Base-by-base conservation (phyloP, 2,888 invertebrate genomes). In the Agrilus mali region DNA sequence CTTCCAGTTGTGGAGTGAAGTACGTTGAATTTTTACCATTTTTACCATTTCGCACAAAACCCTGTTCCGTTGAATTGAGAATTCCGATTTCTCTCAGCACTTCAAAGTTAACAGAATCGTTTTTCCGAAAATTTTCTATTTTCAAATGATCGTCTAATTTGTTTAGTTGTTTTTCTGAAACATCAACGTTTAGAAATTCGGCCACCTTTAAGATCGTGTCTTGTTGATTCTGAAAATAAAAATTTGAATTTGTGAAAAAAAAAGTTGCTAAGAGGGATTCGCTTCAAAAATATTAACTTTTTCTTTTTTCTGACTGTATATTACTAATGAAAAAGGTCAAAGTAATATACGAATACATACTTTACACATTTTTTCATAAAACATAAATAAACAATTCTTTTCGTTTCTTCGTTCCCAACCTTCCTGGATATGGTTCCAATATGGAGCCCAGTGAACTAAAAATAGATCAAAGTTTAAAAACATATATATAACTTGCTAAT, bases 81-180 rank as follows among this genome's bases (percentile, higher is more conserved):
- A 86, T 71, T 2, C 79, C 78, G 4, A 80, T 69, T 1, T 74
- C 72, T 52, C 70, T 72, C 59, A 83, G 70, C 39, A 77, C 72
- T 45, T 80, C 75, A 40, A 72, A 75, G 59, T 93, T 92, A 0
- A 89, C 82, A 6, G 83, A 80, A 38, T 78, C 75, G 66, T 93
- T 93, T 12, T 77, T 73, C 50, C 82, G 81, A 68, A 95, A 94
- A 60, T 78, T 85, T 8, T 81, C 74, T 49, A 95, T 86, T 56
- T 78, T 75, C 46, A 93, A 75, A 60, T 92, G 86, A 7, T 81
- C 65, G 8, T 75, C 73, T 3, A 94, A 67, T 15, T 66, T 64
- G 0, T 67, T 58, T 1, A 86, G 60, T 58, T 87, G 73, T 15
- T 75, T 71, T 0, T 70, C 66, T 0, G 68, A 69, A 45, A 78